phyloP scores from a whole-genome alignment of 2,113 vertebrate genomes.

The Mormyrus iriodes region DNA sequence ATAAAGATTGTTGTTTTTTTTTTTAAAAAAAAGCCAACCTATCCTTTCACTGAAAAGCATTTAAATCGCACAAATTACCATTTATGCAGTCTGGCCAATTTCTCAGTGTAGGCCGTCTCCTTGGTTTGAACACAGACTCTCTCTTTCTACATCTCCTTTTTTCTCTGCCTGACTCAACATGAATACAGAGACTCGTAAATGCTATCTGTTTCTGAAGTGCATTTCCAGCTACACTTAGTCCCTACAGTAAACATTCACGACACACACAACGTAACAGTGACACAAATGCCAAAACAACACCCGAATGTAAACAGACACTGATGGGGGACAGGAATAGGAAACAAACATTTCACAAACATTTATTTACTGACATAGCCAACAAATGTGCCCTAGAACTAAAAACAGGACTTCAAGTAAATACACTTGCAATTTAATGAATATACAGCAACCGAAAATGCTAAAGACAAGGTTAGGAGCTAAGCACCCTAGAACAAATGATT shows the following conservation, averaged over 20 bases:
- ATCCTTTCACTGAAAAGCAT: not conserved
- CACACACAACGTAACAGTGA: not conserved
- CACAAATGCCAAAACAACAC: not conserved
- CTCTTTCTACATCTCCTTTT: not conserved
- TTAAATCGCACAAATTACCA: not conserved
- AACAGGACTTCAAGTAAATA: not conserved
- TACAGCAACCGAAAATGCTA: not conserved
- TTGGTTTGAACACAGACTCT: not conserved
- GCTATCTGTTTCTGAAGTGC: not conserved
- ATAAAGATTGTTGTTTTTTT: not conserved
- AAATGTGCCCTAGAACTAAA: not conserved
- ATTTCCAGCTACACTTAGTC: not conserved
- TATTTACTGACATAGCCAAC: slow-evolving; percentile 1
- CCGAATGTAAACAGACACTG: not conserved
- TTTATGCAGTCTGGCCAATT: slow-evolving; percentile 9
- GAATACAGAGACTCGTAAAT: not conserved
- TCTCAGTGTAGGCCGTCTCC: not conserved
- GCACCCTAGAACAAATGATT: not conserved
- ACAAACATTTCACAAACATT: not conserved
- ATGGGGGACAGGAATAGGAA: not conserved
- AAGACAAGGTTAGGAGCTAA: not conserved
- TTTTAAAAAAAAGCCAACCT: not conserved
- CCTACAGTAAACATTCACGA: not conserved
- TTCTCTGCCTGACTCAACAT: not conserved
- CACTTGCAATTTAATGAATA: not conserved